Conservation (phyloP, 2,113 vertebrate genomes). For the Mesembrinibis cayennensis region DNA sequence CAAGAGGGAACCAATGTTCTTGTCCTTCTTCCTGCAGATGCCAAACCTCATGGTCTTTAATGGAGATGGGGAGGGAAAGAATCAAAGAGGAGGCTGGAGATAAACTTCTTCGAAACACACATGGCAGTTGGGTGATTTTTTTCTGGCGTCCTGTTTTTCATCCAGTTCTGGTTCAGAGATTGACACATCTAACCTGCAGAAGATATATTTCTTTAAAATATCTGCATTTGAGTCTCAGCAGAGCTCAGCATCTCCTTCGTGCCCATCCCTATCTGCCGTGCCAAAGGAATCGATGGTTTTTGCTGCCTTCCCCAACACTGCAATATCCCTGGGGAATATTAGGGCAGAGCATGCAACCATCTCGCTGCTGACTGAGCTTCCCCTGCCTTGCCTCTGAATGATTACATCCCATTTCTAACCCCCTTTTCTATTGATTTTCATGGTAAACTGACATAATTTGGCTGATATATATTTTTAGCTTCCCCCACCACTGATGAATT, state of each 20-base stretch:
- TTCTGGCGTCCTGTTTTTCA: background rate
- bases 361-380: background rate
- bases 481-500: background rate
- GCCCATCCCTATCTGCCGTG: background rate
- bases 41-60: background rate
- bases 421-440: slow-evolving; percentile 7
- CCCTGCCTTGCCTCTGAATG: background rate
- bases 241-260: background rate
- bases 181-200: background rate
- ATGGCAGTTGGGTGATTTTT: background rate
- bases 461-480: background rate
- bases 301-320: background rate
- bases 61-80: background rate
- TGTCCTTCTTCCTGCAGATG: background rate
- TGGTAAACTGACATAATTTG: background rate
- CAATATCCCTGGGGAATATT: background rate
- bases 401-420: background rate
- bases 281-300: background rate
- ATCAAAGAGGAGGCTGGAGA: background rate
- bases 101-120: rapidly evolving
- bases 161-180: background rate
- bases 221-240: background rate
- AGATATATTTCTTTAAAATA: background rate
- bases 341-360: background rate
- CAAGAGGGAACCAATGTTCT: background rate